Evolutionary conservation across 2,888 invertebrate species (phyloP), one percentile per base, ranked within the genome.

Genomic region (Polylopha cassiicola): DNA sequence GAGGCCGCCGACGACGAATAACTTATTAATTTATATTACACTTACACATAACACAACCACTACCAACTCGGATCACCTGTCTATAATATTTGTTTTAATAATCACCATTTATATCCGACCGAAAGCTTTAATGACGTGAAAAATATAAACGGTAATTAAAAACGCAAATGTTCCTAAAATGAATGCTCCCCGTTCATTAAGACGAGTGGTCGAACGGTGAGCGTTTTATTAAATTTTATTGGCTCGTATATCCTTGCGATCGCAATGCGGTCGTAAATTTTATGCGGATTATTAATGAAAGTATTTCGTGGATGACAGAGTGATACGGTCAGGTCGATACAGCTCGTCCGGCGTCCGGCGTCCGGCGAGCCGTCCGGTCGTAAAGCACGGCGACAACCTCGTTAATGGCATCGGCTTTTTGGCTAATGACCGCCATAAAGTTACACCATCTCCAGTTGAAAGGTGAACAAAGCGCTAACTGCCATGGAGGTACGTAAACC

Each of bases 11-110:
- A 60, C 65, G 61, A 61, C 69, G 62, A 68, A 77, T 77, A 78
- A 76, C 72, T 81, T 79, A 80, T 79, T 78, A 79, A 80, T 80
- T 80, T 79, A 79, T 79, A 80, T 77, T 78, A 76, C 76, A 70
- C 66, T 67, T 72, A 67, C 65, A 72, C 64, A 59, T 36, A 34
- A 34, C 67, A 73, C 68, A 73, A 68, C 62, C 71, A 78, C 68
- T 68, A 58, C 73, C 65, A 62, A 65, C 69, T 65, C 67, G 59
- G 69, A 67, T 76, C 79, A 80, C 77, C 81, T 84, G 84, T 79
- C 80, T 73, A 70, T 64, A 66, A 51, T 76, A 73, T 81, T 81
- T 78, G 71, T 74, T 81, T 65, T 76, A 70, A 74, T 76, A 76
- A 77, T 70, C 59, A 62, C 63, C 67, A n/a, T n/a, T 69, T 66